Evolutionary conservation across 2,888 invertebrate species (phyloP).

Genomic region (Calameuta idolon): DNA sequence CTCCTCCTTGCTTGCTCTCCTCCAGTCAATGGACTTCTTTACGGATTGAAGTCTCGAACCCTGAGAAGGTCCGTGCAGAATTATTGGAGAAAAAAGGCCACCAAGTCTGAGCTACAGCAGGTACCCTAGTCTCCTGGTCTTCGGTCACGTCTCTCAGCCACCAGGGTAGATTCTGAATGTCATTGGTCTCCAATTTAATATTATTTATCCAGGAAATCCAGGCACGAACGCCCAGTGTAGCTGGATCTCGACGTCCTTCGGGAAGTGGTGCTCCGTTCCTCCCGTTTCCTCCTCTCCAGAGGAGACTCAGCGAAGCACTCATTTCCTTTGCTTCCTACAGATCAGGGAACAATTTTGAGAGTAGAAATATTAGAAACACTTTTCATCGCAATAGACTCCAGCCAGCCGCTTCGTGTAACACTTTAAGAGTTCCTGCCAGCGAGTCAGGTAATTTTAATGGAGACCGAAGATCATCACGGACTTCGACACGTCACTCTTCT

Average conservation of each 20-base stretch:
- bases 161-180: conserved; percentile 16
- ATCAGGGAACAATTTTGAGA: conserved; percentile 52
- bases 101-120: conserved; percentile 82
- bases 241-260: conserved; percentile 80
- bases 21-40: conserved; percentile 81
- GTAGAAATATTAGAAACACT: conserved; percentile 46
- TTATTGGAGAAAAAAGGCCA: conserved; percentile 82
- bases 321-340: conserved; percentile 60
- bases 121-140: conserved; percentile 36
- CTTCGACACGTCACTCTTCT: background rate
- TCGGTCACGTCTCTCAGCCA: background rate
- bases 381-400: conserved; percentile 70
- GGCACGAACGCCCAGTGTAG: conserved; percentile 82
- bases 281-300: conserved; percentile 69
- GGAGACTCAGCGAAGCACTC: conserved; percentile 72
- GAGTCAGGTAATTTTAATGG: conserved; percentile 50
- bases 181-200: conserved; percentile 26
- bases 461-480: background rate
- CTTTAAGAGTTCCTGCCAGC: conserved; percentile 74
- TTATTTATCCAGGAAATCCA: conserved; percentile 74
- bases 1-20: conserved; percentile 79
- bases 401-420: conserved; percentile 77
- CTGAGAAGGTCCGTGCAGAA: conserved; percentile 80
- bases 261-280: conserved; percentile 70
- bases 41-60: conserved; percentile 81